A percentile compares a stretch with the other conserved stretches of the same genome.
Evolutionary conservation across 2,113 vertebrate genomes (phyloP).

Genomic region (Zosterops lateralis): DNA sequence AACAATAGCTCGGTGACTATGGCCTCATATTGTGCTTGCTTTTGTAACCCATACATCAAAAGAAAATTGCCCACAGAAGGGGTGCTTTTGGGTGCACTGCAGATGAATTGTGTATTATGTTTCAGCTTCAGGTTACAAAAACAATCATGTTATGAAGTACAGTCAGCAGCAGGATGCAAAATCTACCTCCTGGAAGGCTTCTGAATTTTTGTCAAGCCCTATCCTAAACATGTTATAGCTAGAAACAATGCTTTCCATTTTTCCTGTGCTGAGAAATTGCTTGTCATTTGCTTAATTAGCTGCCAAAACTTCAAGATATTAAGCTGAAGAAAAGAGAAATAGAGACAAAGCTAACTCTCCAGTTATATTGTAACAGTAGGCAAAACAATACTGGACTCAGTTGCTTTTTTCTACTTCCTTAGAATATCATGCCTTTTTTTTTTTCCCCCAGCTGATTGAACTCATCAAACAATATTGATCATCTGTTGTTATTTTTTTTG

Average conservation of each 20-base stretch:
- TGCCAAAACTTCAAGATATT: not conserved
- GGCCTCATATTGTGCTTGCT: conserved; percentile 46
- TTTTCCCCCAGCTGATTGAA: not conserved
- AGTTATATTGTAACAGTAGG: not conserved
- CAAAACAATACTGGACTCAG: not conserved
- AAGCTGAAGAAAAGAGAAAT: not conserved
- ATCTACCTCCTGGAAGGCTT: conserved; percentile 26
- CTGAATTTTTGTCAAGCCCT: not conserved
- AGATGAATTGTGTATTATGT: conserved; percentile 37
- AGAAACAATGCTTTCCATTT: not conserved
- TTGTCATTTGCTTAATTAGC: conserved; percentile 38
- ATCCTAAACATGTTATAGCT: conserved; percentile 34
- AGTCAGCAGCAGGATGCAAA: conserved; percentile 18
- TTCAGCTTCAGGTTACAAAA: conserved; percentile 58
- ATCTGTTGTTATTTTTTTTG: not conserved
- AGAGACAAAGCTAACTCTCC: not conserved
- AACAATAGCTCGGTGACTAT: conserved; percentile 51
- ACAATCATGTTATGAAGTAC: conserved; percentile 40
- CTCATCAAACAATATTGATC: not conserved
- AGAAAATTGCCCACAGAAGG: conserved; percentile 37
- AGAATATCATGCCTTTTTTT: not conserved
- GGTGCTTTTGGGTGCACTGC: conserved; percentile 16
- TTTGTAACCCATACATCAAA: conserved; percentile 59
- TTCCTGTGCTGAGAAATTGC: not conserved
- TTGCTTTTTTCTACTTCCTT: not conserved